Percentiles rank a stretch among this genome's conserved stretches.
phyloP scores from a whole-genome alignment of 2,113 vertebrate genomes.

The Apteryx owenii region DNA sequence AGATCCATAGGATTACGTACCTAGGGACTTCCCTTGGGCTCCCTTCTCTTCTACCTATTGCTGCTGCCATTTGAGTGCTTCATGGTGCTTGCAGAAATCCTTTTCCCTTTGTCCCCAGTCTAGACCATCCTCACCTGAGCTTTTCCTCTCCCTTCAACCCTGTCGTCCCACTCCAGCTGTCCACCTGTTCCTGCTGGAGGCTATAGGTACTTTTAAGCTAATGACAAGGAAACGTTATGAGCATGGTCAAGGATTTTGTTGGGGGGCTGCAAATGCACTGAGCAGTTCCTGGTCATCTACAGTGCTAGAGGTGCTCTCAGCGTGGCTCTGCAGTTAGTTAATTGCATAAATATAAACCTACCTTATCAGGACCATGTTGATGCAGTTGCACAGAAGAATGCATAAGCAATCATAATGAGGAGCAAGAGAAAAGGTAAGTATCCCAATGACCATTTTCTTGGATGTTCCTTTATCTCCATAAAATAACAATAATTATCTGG shows the following conservation, averaged over 20 bases:
- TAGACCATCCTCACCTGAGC: not conserved
- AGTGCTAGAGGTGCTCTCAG: not conserved
- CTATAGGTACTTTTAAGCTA: not conserved
- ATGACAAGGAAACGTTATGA: rapidly evolving
- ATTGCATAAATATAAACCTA: not conserved
- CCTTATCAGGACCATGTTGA: not conserved
- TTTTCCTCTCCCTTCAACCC: not conserved
- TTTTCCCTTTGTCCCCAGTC: not conserved
- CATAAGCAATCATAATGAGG: not conserved
- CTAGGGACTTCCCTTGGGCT: not conserved
- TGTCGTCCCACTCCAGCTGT: not conserved
- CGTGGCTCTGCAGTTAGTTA: not conserved
- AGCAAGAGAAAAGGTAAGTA: not conserved
- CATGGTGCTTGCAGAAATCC: not conserved
- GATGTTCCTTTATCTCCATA: not conserved
- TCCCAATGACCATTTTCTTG: not conserved
- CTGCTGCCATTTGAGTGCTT: not conserved
- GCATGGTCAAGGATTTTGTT: rapidly evolving
- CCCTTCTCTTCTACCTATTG: not conserved
- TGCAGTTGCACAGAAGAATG: conserved; percentile 8
- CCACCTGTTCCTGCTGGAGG: not conserved
- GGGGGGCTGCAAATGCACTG: not conserved
- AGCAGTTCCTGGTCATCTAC: not conserved
- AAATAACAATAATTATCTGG: not conserved
- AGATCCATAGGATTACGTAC: not conserved